Percentiles rank a stretch among this genome's conserved stretches.
These are phyloP conservation scores for Coelopa pilipes DNA, from an alignment of 2,888 invertebrate species.

Conservation along the genomic window DNA sequence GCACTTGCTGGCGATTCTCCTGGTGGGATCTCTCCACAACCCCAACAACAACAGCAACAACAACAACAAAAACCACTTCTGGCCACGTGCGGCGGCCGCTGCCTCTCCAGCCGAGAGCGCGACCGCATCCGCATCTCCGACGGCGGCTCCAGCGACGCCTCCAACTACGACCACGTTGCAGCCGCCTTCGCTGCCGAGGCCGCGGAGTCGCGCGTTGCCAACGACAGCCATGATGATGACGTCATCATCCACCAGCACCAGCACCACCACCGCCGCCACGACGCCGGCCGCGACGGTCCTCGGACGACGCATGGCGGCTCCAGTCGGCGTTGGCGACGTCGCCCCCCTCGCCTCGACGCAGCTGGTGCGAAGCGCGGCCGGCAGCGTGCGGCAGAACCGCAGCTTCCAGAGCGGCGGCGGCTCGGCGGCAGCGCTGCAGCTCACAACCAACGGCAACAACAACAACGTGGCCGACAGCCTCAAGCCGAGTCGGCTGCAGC, in stretches of 20 bases:
- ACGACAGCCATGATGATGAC: slow-evolving; percentile 57
- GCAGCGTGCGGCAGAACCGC: slow-evolving; percentile 49
- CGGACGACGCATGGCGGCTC: slow-evolving; percentile 35
- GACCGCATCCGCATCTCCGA: slow-evolving; percentile 28
- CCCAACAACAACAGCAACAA: slow-evolving; percentile 22
- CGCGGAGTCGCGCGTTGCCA: slow-evolving; percentile 50
- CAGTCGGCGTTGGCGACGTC: slow-evolving; percentile 5
- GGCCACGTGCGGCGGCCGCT: slow-evolving; percentile 35
- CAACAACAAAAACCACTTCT: not conserved
- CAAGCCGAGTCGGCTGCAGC: slow-evolving; percentile 24
- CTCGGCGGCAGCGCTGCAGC: slow-evolving; percentile 22
- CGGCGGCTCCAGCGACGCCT: slow-evolving; percentile 37
- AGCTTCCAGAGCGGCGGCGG: slow-evolving; percentile 43
- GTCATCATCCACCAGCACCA: slow-evolving; percentile 40
- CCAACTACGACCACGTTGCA: slow-evolving; percentile 52
- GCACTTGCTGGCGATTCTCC: slow-evolving; percentile 63
- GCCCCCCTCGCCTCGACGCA: slow-evolving; percentile 40
- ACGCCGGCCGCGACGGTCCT: slow-evolving; percentile 54
- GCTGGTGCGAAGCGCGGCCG: slow-evolving; percentile 41
- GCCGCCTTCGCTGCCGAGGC: slow-evolving; percentile 52
- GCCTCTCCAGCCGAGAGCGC: slow-evolving; percentile 29
- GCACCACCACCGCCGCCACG: slow-evolving; percentile 62
- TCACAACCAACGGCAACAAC: slow-evolving; percentile 22
- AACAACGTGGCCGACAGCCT: slow-evolving; percentile 25
- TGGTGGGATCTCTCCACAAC: slow-evolving; percentile 44